Evolutionary conservation across 2,797 vertebrate genomes (phyloP).

Genomic region (Muscicapa striata): DNA sequence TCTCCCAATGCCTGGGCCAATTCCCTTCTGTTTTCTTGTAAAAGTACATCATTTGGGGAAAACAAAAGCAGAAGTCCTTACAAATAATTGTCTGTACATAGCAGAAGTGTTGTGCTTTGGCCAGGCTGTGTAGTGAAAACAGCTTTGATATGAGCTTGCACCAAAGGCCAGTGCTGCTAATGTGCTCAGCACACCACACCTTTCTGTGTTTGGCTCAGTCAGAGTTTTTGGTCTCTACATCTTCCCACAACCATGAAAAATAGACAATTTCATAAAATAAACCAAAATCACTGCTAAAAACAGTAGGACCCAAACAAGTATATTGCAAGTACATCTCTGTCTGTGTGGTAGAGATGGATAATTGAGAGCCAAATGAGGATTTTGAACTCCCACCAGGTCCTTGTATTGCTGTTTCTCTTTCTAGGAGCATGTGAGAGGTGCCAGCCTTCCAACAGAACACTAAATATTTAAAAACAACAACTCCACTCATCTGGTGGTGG

Average conservation of each 20-base stretch:
- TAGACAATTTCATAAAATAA: neutral
- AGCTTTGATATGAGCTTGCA: neutral
- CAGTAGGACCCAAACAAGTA: neutral
- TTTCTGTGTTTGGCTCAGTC: neutral
- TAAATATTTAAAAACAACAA: slow-evolving; percentile 40
- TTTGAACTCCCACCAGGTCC: neutral
- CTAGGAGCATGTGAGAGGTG: neutral
- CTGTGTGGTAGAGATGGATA: neutral
- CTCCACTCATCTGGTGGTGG: neutral
- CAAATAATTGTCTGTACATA: neutral
- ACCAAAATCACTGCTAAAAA: neutral
- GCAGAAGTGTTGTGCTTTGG: neutral
- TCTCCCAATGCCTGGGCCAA: neutral
- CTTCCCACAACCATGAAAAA: neutral
- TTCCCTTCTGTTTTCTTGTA: neutral
- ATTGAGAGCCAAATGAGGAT: neutral
- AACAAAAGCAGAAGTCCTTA: neutral
- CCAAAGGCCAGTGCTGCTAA: accelerated
- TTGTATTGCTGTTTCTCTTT: neutral
- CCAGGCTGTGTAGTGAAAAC: neutral
- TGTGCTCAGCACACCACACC: neutral
- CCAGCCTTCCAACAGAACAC: neutral
- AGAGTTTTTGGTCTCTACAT: neutral
- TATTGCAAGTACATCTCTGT: neutral
- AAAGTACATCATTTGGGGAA: neutral